These are phyloP conservation scores for Trochalopteron elliotii DNA, from an alignment of 2,113 vertebrate species.

Conservation along the genomic window DNA sequence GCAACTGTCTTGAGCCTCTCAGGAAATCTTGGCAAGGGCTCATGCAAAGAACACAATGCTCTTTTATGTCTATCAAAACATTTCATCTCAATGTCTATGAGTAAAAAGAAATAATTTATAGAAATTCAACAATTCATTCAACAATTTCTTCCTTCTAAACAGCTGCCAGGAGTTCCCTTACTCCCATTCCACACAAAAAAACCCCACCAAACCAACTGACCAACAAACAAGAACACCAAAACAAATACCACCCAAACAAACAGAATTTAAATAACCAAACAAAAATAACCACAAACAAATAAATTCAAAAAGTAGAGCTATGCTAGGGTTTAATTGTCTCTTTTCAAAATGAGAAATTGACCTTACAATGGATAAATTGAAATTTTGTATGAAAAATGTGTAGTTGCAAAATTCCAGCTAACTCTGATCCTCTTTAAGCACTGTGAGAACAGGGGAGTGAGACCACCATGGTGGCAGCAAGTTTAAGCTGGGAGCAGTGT, in stretches of 20 bases:
- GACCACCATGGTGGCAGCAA: neutral
- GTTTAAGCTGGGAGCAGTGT: fast-evolving
- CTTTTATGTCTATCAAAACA: neutral
- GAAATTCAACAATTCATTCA: neutral
- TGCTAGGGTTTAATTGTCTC: neutral
- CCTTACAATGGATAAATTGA: neutral
- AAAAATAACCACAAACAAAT: neutral
- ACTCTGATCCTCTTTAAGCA: neutral
- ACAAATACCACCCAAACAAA: neutral
- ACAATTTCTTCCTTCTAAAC: neutral
- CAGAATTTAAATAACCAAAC: neutral
- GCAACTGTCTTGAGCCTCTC: neutral
- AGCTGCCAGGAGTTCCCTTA: neutral
- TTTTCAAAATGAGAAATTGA: neutral
- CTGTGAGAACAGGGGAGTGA: fast-evolving
- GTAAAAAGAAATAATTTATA: neutral
- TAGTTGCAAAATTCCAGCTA: neutral
- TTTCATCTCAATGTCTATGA: neutral
- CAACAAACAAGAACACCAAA: neutral
- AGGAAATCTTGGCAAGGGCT: neutral
- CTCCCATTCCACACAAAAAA: neutral
- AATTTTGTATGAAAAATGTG: neutral
- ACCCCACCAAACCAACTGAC: neutral
- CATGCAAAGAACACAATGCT: neutral
- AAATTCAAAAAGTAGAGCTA: neutral